Percentiles rank a stretch among this genome's conserved stretches.
These are phyloP conservation scores for Champsocephalus esox DNA, from an alignment of 2,797 vertebrate genomes.

Conservation along the genomic window DNA sequence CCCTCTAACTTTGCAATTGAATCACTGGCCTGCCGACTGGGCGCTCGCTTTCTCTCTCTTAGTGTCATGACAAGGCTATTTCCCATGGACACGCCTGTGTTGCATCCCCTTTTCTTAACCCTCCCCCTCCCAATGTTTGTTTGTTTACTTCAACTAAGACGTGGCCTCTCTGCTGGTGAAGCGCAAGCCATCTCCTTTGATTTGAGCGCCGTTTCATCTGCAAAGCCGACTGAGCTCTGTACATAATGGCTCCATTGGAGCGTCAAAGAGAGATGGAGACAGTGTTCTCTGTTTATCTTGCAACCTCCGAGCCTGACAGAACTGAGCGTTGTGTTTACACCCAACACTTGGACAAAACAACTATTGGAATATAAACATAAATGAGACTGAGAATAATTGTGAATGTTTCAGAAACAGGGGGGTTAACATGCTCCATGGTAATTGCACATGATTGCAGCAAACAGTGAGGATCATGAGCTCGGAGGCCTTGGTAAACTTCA, in stretches of 20 bases:
- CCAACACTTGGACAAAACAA: slow-evolving; percentile 20
- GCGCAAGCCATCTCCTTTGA: slow-evolving; percentile 62
- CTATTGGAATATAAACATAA: slow-evolving; percentile 26
- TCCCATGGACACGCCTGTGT: slow-evolving; percentile 63
- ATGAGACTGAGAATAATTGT: slow-evolving; percentile 25
- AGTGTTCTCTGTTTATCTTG: slow-evolving; percentile 52
- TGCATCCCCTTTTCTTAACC: slow-evolving; percentile 49
- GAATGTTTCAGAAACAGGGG: background rate
- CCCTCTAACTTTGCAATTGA: slow-evolving; percentile 77
- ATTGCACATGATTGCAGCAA: background rate
- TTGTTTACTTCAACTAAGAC: slow-evolving; percentile 64
- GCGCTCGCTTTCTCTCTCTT: slow-evolving; percentile 14
- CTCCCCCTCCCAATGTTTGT: slow-evolving; percentile 31
- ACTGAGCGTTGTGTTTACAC: slow-evolving; percentile 33
- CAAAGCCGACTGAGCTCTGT: slow-evolving; percentile 48
- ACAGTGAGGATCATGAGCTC: background rate
- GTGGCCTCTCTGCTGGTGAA: slow-evolving; percentile 36
- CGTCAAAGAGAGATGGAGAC: slow-evolving; percentile 55
- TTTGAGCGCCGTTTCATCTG: slow-evolving; percentile 70
- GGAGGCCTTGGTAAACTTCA: background rate
- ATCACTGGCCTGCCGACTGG: slow-evolving; percentile 64
- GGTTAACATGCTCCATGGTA: background rate
- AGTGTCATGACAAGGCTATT: slow-evolving; percentile 69
- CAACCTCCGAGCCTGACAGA: slow-evolving; percentile 39
- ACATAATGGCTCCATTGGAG: slow-evolving; percentile 62